phyloP scores from a whole-genome alignment of 2,888 invertebrate species.

The Hydrotaea cyrtoneurina region DNA sequence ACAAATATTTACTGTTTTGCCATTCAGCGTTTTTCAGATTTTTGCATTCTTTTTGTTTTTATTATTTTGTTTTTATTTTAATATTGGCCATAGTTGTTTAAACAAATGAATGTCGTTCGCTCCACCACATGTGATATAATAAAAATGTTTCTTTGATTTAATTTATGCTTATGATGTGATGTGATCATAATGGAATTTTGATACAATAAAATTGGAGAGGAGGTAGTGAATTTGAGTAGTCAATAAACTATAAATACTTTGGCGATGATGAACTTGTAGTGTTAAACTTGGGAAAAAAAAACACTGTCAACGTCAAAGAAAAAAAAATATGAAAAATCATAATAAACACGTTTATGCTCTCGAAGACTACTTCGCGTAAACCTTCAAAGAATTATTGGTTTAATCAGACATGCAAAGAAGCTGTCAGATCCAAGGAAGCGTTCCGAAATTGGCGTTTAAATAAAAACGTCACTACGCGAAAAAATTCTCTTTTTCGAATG shows the following conservation, averaged over 20 bases:
- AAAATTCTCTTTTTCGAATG: too few species aligned
- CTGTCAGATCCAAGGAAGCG: too few species aligned
- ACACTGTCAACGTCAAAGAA: too few species aligned
- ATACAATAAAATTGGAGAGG: neutral
- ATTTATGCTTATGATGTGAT: constrained; percentile 7
- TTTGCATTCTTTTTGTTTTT: neutral
- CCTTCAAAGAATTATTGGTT: too few species aligned
- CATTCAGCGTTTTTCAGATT: neutral
- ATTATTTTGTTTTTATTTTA: neutral
- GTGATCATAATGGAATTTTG: constrained; percentile 25
- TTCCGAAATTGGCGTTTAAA: too few species aligned
- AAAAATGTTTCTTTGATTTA: constrained; percentile 18
- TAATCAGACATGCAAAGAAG: too few species aligned
- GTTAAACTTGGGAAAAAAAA: too few species aligned
- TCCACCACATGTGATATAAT: neutral
- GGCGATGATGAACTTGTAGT: neutral
- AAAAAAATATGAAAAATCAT: too few species aligned
- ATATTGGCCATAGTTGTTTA: neutral
- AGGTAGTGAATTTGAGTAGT: neutral
- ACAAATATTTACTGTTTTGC: neutral
- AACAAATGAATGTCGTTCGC: neutral
- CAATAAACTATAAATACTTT: constrained; percentile 2
- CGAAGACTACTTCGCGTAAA: too few species aligned
- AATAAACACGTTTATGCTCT: too few species aligned
- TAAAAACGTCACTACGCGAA: too few species aligned